Evolutionary conservation across 2,113 vertebrate genomes (phyloP), one percentile per base, ranked within the genome.

Genomic region (Melanerpes formicivorus): DNA sequence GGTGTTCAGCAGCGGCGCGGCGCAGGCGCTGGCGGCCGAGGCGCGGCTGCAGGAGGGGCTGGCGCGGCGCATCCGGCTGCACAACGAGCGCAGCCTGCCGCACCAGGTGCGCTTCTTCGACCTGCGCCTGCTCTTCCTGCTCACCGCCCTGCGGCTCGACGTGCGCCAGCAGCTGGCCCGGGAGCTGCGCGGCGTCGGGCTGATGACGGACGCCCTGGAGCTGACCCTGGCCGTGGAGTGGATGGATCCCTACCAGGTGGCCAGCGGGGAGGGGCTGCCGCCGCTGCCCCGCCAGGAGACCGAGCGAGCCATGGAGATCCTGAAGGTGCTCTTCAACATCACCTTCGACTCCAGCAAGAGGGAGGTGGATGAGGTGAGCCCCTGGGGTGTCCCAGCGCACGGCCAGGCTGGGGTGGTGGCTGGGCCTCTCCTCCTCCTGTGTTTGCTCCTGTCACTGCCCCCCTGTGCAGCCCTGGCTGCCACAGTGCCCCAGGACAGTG

Each of bases 271-370:
- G 64, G 91, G 76, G 1, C 76, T 91, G 18, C 94, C 92, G 1
- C 97, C 96, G 14, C 95, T 99, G 56, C 98, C 98, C 63, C 97
- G 98, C 10, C 97, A 98, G 86, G 98, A 99, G 95, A 98, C 98
- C 0, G 98, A 99, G 89, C 95, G 97, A 16, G 98, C 98, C 90
- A 99, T 99, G 99, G 99, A 99, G 95, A 98, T 98, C 88, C 98
- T 99, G 75, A 99, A 99, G 96, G 98, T 99, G 93, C 98, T 99
- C 58, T 99, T 99, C 95, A 99, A 99, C 54, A 97, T 99, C 96
- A 99, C 99, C 26, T 99, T 98, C 54, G 98, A 99, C 87, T 98
- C 97, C 52, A 92, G 96, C 95, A 98, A 95, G 83, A 97, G 96
- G 55, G 98, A 98, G 54, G 98, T 98, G 32, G 99, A 99, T 0